Evolutionary conservation across 2,888 invertebrate genomes (phyloP).

Genomic region (Chymomyza caudatula): DNA sequence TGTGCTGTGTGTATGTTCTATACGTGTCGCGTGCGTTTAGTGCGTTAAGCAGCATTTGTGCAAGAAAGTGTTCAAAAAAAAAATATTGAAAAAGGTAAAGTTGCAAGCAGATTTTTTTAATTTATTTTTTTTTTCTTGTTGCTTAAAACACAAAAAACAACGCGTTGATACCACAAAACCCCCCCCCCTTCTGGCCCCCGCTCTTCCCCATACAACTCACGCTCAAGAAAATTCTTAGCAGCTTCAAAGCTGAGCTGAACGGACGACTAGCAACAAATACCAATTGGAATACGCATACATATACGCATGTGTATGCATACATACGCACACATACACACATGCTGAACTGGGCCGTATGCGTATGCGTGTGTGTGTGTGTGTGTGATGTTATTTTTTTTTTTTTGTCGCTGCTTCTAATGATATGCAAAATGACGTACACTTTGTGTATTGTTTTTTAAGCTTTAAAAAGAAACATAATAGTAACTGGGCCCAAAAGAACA

Average conservation of each 20-base stretch:
- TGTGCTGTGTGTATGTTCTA: neutral
- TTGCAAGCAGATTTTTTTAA: constrained; percentile 48
- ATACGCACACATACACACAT: constrained; percentile 30
- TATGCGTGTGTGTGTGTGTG: constrained; percentile 37
- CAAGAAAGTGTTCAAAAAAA: constrained; percentile 38
- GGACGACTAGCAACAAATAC: constrained; percentile 54
- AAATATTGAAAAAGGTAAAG: constrained; percentile 58
- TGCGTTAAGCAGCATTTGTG: constrained; percentile 12
- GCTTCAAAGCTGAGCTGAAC: constrained; percentile 49
- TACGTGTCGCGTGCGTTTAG: constrained; percentile 34
- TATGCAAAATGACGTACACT: constrained; percentile 10
- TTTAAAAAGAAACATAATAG: neutral
- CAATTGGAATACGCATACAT: constrained; percentile 45
- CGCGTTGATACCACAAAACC: constrained; percentile 25
- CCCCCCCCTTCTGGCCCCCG: constrained; percentile 11
- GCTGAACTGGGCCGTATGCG: constrained; percentile 35
- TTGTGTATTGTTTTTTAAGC: constrained; percentile 18
- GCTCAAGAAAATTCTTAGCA: constrained; percentile 49
- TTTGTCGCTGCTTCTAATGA: neutral
- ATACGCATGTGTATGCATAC: constrained; percentile 24
- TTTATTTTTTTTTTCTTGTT: constrained; percentile 42
- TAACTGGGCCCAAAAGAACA: constrained; percentile 24
- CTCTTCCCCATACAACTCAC: constrained; percentile 12
- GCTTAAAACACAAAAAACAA: constrained; percentile 21
- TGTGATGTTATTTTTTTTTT: constrained; percentile 30